Conservation (phyloP, 2,888 invertebrate species). For the Elegia similella region DNA sequence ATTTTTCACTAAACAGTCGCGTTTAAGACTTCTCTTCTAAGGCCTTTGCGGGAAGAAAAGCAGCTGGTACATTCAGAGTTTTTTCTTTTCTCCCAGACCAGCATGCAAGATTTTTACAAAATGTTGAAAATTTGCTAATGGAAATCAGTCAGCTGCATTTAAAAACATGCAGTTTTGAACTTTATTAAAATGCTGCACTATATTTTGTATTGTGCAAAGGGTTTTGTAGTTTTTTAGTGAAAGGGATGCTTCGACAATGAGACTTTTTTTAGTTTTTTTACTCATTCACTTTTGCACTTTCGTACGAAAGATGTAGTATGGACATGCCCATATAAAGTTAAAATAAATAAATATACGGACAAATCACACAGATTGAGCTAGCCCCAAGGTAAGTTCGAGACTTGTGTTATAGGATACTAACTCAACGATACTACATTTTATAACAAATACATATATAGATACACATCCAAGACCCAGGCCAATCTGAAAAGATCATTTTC, state of each 20-base stretch:
- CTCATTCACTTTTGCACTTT: constrained; percentile 20
- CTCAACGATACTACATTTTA: too few relatives aligned
- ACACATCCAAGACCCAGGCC: too few relatives aligned
- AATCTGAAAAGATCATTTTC: too few relatives aligned
- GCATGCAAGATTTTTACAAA: too few relatives aligned
- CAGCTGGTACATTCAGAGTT: not conserved
- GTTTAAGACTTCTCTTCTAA: too few relatives aligned
- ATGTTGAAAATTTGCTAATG: not conserved
- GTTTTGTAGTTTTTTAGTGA: constrained; percentile 2
- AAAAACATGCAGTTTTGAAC: not conserved
- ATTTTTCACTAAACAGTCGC: too few relatives aligned
- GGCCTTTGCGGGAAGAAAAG: too few relatives aligned
- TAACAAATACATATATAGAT: too few relatives aligned
- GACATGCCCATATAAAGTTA: not conserved
- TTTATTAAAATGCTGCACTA: not conserved
- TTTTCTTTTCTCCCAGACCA: too few relatives aligned
- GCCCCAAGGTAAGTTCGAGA: too few relatives aligned
- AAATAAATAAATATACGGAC: not conserved
- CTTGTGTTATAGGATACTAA: too few relatives aligned
- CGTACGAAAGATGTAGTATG: constrained; percentile 31
- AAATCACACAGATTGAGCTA: too few relatives aligned
- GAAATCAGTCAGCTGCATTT: not conserved
- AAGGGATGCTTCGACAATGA: constrained; percentile 32
- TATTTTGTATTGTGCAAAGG: not conserved
- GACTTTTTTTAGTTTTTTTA: constrained; percentile 33